Base-by-base conservation (phyloP, 2,113 vertebrate species). In the Butastur rufipennis region DNA sequence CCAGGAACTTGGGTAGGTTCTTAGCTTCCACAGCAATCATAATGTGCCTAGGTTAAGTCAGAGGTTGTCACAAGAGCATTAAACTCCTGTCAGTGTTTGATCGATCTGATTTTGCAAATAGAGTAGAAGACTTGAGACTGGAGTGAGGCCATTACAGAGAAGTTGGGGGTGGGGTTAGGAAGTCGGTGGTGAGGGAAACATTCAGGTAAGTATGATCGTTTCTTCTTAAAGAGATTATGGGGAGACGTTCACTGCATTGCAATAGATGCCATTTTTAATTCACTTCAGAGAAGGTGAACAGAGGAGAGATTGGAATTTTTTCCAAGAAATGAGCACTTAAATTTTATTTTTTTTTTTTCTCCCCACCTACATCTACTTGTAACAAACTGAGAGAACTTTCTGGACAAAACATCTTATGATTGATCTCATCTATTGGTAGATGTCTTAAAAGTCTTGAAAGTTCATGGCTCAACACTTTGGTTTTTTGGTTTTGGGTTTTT, bases 391-490 rank as follows among this genome's bases (percentile, higher is more conserved):
- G 71, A 84, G 94, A 94, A 94, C 93, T 96, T 97, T 97, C 96
- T 95, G 88, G 94, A 96, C 93, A 65, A 86, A 97, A n/a, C 59
- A 67, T 84, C 88, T 89, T 92, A 84, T 13, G 72, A 73, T 61
- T 89, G 88, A 62, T 94, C 86, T 94, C 84, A 68, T 93, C 86
- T 84, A 27, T 79, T 73, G 83, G 50, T 88, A 89, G 88, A 94
- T 95, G 84, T 92, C 94, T 92, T 78, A 86, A 36, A 36, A 82
- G 95, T 96, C 88, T 97, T 94, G 90, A 96, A 94, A 97, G 96
- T 97, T 96, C 94, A 38, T 25, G 94, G 52, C 65, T 86, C 83
- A 75, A 26, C 81, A 81, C 93, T 88, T 83, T 2, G 50, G 36
- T 20, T 42, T 59, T 10, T 5, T 19, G 72, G 26, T 94, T 81